Evolutionary conservation across 2,113 vertebrate species (phyloP).

Genomic region (Lutjanus erythropterus): DNA sequence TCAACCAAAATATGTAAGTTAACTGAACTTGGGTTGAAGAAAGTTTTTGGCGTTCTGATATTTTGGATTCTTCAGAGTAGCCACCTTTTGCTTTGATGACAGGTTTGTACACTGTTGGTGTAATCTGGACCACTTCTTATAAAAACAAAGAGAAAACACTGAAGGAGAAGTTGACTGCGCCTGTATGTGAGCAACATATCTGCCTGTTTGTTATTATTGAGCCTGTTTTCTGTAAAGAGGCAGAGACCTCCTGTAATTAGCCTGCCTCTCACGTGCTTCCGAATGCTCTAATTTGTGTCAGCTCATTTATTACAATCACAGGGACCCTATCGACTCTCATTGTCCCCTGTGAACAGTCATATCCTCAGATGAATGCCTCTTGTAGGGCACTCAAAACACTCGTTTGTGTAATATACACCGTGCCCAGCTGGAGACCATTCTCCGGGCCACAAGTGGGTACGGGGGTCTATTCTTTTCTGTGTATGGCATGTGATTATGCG

Average conservation of each 20-base stretch:
- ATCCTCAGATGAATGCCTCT: constrained; percentile 73
- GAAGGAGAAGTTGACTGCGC: no score
- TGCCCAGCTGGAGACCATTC: constrained; percentile 76
- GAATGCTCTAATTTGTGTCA: constrained; percentile 63
- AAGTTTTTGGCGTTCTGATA: no score
- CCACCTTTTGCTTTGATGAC: no score
- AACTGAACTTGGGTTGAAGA: no score
- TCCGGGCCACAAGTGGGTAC: constrained; percentile 52
- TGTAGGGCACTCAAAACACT: constrained; percentile 60
- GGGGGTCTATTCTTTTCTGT: constrained; percentile 50
- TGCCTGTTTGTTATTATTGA: constrained; percentile 22
- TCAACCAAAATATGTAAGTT: no score
- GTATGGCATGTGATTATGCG: constrained; percentile 64
- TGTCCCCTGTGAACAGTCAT: constrained; percentile 72
- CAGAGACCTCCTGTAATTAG: constrained; percentile 63
- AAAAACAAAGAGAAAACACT: no score
- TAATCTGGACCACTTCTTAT: no score
- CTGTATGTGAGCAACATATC: no score
- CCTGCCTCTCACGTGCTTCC: constrained; percentile 43
- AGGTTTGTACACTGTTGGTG: no score
- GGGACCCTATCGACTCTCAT: constrained; percentile 62
- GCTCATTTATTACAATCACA: constrained; percentile 74
- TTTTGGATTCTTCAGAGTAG: no score
- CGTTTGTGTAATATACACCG: constrained; percentile 65
- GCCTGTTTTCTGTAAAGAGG: constrained; percentile 26